Conservation (phyloP, 2,888 invertebrate genomes). For the Autographa pulchrina region DNA sequence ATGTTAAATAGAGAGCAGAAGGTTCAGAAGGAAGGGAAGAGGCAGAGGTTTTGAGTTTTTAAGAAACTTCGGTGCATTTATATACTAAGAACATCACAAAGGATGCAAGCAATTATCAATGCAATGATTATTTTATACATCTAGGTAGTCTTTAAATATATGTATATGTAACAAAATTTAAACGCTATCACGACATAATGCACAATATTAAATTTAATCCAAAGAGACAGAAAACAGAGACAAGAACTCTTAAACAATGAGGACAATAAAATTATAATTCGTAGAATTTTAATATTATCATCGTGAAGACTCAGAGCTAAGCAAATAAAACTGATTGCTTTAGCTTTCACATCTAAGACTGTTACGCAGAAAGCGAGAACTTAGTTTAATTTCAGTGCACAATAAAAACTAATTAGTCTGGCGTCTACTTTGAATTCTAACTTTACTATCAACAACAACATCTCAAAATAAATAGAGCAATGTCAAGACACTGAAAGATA, state of each 20-base stretch:
- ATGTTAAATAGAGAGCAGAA: too few relatives aligned
- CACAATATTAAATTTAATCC: background rate
- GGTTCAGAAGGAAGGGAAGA: too few relatives aligned
- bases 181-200: background rate
- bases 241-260: background rate
- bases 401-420: slow-evolving; percentile 23
- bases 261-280: background rate
- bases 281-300: background rate
- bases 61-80: too few relatives aligned
- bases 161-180: background rate
- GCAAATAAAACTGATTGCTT: background rate
- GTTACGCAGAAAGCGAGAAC: slow-evolving; percentile 11
- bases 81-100: too few relatives aligned
- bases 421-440: slow-evolving; percentile 13
- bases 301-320: background rate
- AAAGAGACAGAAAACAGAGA: background rate
- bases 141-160: background rate
- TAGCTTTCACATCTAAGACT: slow-evolving; percentile 17
- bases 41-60: too few relatives aligned
- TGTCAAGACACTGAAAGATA: background rate
- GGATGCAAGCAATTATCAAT: background rate
- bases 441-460: slow-evolving; percentile 11
- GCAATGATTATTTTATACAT: background rate
- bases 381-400: slow-evolving; percentile 22
- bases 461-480: background rate